Evolutionary conservation across 2,113 vertebrate genomes (phyloP).

Genomic region (Cavia aperea): DNA sequence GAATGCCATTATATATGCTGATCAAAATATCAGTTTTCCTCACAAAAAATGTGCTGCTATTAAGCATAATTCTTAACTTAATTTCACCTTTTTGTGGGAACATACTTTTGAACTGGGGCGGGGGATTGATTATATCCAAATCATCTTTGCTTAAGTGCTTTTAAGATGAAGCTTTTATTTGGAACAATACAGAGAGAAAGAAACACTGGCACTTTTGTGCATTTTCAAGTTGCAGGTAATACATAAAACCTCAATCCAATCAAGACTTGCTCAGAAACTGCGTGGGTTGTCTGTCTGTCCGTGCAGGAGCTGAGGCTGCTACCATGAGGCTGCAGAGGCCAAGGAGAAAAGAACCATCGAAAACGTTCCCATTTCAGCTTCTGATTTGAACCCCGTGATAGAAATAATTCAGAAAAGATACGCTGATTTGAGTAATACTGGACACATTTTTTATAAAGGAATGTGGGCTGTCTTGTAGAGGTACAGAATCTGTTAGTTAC

Average conservation of each 20-base stretch:
- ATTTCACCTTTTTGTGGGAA: neutral
- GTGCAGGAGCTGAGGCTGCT: neutral
- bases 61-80: neutral
- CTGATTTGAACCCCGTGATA: neutral
- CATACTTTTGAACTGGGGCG: neutral
- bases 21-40: neutral
- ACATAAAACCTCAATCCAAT: neutral
- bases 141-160: neutral
- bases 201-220: neutral
- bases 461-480: neutral
- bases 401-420: constrained; percentile 12
- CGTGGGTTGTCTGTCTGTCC: neutral
- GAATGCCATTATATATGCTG: neutral
- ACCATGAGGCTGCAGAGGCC: fast-evolving
- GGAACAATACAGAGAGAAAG: neutral
- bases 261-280: neutral
- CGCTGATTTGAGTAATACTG: neutral
- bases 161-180: neutral
- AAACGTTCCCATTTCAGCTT: neutral
- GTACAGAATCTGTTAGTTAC: neutral
- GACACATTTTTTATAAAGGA: neutral
- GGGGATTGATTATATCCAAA: neutral
- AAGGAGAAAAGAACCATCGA: neutral
- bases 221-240: neutral
- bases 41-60: neutral